Evolutionary conservation across 2,888 invertebrate species (phyloP).

Genomic region (Ariolimax columbianus): DNA sequence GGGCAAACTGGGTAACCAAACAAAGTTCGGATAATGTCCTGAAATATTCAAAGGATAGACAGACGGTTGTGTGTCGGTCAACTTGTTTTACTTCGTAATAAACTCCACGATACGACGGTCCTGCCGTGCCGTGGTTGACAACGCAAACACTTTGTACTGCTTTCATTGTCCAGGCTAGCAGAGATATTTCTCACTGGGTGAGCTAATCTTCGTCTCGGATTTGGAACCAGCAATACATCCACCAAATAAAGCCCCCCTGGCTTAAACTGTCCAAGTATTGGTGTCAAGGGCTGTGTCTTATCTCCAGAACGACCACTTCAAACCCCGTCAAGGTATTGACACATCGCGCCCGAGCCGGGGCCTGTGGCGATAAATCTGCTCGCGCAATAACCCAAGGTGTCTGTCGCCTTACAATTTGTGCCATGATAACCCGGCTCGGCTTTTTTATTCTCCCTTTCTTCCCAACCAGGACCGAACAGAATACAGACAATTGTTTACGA

Average conservation of each 20-base stretch:
- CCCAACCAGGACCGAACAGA: neutral
- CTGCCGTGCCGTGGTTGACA: too few species aligned
- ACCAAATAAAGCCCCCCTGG: neutral
- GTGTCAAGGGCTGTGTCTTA: conserved; percentile 35
- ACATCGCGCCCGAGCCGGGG: neutral
- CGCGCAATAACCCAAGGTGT: neutral
- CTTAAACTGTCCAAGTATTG: conserved; percentile 30
- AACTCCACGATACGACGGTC: too few species aligned
- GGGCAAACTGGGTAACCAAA: too few species aligned
- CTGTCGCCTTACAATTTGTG: neutral
- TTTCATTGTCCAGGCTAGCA: neutral
- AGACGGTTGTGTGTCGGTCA: too few species aligned
- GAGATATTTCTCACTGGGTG: neutral
- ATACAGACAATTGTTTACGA: neutral
- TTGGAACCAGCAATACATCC: neutral
- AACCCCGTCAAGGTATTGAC: conserved; percentile 19
- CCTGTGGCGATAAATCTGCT: conserved; percentile 20
- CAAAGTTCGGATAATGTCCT: too few species aligned
- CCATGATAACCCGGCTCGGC: neutral
- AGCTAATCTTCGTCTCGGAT: conserved; percentile 3
- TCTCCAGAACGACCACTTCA: conserved; percentile 22
- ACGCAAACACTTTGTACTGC: neutral
- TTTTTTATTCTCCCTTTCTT: too few species aligned
- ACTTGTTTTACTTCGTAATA: too few species aligned
- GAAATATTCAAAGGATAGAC: too few species aligned